phyloP scores from a whole-genome alignment of 2,797 vertebrate genomes.

The Pangasius djambal region DNA sequence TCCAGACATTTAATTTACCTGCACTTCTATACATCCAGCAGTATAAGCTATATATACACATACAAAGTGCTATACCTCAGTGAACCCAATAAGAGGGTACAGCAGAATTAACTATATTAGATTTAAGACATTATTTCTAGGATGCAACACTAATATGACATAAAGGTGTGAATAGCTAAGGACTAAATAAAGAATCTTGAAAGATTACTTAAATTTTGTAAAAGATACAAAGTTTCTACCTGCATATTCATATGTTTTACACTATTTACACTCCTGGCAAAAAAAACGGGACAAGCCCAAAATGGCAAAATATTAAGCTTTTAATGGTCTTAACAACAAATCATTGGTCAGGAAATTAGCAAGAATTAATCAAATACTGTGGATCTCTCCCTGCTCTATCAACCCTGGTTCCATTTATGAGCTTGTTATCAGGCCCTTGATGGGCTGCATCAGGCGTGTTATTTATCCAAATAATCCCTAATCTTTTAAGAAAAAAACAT shows the following conservation, averaged over 20 bases:
- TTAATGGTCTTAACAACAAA: no score
- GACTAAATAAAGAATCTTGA: neutral
- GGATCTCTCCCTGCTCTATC: no score
- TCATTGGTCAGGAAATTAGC: no score
- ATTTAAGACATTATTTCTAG: neutral
- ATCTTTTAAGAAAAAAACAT: no score
- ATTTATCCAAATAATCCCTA: no score
- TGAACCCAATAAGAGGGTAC: neutral
- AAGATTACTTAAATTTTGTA: neutral
- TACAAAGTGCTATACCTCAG: neutral
- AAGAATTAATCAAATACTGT: no score
- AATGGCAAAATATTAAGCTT: no score
- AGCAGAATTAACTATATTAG: neutral
- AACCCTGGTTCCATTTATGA: no score
- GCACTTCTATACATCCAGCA: neutral
- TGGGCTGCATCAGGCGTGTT: no score
- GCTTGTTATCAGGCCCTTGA: no score
- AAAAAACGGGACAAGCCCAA: no score
- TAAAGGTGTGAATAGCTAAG: neutral
- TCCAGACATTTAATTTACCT: neutral
- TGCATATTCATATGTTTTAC: neutral
- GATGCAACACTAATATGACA: neutral
- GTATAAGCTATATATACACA: neutral
- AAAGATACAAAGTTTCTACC: neutral
- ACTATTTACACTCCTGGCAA: neutral